Evolutionary conservation across 2,888 invertebrate species (phyloP).

Genomic region (Protophormia terraenovae): DNA sequence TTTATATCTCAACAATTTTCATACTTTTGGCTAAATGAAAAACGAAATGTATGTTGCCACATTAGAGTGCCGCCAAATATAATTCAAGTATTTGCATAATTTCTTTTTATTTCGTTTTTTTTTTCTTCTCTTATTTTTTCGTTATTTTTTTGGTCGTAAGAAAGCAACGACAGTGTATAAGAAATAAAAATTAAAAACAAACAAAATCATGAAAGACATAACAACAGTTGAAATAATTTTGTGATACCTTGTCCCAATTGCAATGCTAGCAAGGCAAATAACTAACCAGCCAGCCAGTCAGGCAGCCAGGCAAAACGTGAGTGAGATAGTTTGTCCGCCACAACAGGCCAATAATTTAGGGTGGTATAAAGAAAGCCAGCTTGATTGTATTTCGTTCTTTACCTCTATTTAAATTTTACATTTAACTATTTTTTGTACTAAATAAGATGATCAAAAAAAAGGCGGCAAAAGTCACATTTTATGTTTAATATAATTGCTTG

Average conservation of each 20-base stretch:
- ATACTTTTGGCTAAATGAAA: constrained; percentile 52
- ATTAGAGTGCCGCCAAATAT: constrained; percentile 52
- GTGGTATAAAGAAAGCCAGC: background rate
- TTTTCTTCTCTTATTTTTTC: background rate
- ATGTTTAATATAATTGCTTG: constrained; percentile 21
- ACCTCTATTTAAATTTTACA: background rate
- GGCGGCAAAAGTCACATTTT: constrained; percentile 20
- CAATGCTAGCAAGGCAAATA: constrained; percentile 10
- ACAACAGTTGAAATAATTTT: constrained; percentile 56
- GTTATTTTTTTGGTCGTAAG: constrained; percentile 25
- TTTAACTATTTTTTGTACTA: background rate
- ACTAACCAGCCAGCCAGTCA: background rate
- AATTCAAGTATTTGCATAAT: constrained; percentile 52
- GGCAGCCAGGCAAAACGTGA: background rate
- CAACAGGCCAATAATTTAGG: background rate
- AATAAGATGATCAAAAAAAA: background rate
- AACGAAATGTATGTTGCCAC: constrained; percentile 54
- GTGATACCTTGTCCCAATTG: constrained; percentile 54
- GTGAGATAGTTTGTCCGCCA: background rate
- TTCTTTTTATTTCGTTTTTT: constrained; percentile 7
- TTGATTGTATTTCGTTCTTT: background rate
- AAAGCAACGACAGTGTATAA: constrained; percentile 20
- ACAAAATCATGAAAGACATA: constrained; percentile 57
- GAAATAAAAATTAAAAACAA: constrained; percentile 47
- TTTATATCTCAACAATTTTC: constrained; percentile 48